These are phyloP conservation scores for Porites australiensis DNA, from an alignment of 64 coral and sea anemone species.

Conservation along the genomic window DNA sequence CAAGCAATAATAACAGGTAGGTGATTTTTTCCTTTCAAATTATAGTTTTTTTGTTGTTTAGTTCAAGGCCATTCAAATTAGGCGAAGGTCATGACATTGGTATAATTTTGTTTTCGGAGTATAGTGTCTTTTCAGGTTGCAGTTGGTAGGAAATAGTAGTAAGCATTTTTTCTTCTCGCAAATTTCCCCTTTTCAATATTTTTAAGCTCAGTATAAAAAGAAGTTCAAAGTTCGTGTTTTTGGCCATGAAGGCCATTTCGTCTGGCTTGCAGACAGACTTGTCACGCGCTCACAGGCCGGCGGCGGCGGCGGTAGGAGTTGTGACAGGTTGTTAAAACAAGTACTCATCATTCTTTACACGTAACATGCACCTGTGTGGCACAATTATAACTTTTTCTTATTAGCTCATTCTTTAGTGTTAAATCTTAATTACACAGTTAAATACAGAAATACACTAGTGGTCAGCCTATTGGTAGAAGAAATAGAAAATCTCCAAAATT, in stretches of 20 bases:
- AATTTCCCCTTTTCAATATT: background rate
- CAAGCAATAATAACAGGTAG: constrained; percentile 9
- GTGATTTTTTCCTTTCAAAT: background rate
- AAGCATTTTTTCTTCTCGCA: background rate
- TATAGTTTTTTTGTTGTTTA: background rate
- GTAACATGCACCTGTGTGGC: background rate
- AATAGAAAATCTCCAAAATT: background rate
- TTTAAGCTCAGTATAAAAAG: background rate
- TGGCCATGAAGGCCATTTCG: background rate
- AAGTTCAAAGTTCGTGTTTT: constrained; percentile 10
- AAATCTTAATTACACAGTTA: background rate
- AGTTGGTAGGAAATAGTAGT: background rate
- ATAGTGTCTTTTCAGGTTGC: background rate
- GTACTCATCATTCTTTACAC: background rate
- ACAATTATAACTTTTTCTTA: background rate
- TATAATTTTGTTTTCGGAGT: constrained; percentile 18
- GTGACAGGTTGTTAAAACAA: background rate
- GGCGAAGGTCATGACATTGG: constrained; percentile 16
- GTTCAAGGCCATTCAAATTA: constrained; percentile 19
- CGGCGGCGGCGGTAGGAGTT: background rate
- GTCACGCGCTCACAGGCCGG: constrained; percentile 12
- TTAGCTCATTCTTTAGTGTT: background rate
- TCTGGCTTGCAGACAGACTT: constrained; percentile 2
- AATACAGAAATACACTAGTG: background rate
- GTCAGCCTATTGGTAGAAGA: background rate